Evolutionary conservation across 2,888 invertebrate genomes (phyloP).

Genomic region (Uropetala carovei): DNA sequence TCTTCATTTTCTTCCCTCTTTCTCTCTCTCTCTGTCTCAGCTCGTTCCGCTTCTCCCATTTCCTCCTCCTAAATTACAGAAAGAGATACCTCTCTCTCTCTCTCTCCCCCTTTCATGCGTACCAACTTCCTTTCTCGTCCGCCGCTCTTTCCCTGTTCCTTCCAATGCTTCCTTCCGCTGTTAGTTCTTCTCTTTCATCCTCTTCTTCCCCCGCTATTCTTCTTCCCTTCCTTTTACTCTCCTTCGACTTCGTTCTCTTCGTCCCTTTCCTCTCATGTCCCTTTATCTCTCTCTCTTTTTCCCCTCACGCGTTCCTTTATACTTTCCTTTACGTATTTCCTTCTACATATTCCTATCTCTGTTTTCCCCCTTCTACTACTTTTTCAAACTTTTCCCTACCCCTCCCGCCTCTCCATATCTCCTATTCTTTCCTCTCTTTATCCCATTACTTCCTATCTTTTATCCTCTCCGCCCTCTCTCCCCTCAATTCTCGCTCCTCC

Average conservation of each 20-base stretch:
- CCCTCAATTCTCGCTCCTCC: background rate
- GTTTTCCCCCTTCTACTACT: background rate
- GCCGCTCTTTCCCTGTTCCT: background rate
- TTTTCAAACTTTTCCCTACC: background rate
- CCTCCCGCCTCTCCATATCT: background rate
- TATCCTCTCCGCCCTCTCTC: background rate
- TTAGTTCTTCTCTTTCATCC: slow-evolving; percentile 13
- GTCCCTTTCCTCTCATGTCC: background rate
- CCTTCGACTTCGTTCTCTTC: background rate
- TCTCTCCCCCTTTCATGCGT: background rate
- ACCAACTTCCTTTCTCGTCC: background rate
- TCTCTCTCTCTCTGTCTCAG: background rate
- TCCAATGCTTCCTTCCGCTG: background rate
- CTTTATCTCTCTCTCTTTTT: background rate
- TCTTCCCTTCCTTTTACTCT: background rate
- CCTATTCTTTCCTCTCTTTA: background rate
- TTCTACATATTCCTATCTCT: background rate
- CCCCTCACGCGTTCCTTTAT: background rate
- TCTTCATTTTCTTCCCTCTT: slow-evolving; percentile 10
- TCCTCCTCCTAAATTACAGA: background rate
- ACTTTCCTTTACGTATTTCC: background rate
- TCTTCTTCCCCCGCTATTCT: background rate
- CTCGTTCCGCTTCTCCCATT: background rate
- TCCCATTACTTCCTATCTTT: background rate
- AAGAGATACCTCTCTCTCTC: background rate